phyloP scores from a whole-genome alignment of 2,888 invertebrate species.

The Microctonus brassicae region DNA sequence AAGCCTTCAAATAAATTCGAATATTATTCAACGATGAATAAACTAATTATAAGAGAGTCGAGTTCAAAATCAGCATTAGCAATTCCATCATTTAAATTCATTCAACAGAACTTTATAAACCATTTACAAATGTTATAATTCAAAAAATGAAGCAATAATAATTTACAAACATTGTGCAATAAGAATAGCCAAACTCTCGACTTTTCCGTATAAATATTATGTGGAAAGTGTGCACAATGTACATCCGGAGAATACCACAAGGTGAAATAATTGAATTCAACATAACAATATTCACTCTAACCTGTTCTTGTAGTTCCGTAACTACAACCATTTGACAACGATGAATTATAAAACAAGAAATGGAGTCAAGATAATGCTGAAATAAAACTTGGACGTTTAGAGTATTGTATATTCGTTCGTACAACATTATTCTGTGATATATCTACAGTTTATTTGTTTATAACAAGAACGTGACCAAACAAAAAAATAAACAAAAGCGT shows the following conservation, averaged over 20 bases:
- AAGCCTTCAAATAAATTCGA: too few species aligned
- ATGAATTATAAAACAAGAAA: not conserved
- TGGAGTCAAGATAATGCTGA: not conserved
- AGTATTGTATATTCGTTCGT: too few species aligned
- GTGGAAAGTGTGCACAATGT: too few species aligned
- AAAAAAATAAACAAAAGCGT: not conserved
- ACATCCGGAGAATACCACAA: not conserved
- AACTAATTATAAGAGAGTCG: too few species aligned
- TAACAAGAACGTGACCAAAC: not conserved
- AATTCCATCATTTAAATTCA: too few species aligned
- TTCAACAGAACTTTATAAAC: too few species aligned
- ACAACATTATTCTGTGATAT: too few species aligned
- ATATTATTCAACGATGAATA: too few species aligned
- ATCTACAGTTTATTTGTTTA: too few species aligned
- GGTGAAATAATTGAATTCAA: not conserved
- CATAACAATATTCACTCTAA: not conserved
- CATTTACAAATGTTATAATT: not conserved
- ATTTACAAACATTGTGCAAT: not conserved
- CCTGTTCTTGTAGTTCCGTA: constrained; percentile 1
- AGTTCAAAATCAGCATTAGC: not conserved
- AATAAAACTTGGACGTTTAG: not conserved
- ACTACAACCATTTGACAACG: constrained; percentile 1
- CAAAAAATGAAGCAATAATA: not conserved
- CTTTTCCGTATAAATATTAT: too few species aligned
- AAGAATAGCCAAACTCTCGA: constrained; percentile 14